These are phyloP conservation scores for Tineola bisselliella DNA, from an alignment of 2,888 invertebrate species.

Conservation along the genomic window DNA sequence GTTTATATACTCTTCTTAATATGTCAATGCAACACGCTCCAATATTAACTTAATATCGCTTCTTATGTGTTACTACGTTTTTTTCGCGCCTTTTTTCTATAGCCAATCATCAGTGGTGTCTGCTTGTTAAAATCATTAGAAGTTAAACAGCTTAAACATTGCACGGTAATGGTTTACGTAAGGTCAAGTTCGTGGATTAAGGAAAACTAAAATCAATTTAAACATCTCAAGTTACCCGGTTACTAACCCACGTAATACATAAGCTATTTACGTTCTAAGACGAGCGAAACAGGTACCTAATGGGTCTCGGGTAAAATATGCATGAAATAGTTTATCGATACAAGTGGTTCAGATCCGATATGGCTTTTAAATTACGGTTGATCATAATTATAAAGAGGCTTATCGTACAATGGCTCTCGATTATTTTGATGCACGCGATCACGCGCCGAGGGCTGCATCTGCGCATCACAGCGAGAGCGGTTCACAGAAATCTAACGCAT, in stretches of 20 bases:
- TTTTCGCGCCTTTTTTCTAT: constrained; percentile 28
- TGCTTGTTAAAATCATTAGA: constrained; percentile 46
- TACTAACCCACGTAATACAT: not conserved
- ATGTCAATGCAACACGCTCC: constrained; percentile 55
- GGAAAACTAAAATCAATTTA: constrained; percentile 7
- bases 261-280: not conserved
- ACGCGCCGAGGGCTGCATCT: constrained; percentile 16
- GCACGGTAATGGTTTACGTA: constrained; percentile 6
- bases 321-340: constrained; percentile 35
- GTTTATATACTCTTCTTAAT: constrained; percentile 52
- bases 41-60: constrained; percentile 45
- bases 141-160: constrained; percentile 20
- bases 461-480: constrained; percentile 33
- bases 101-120: constrained; percentile 15
- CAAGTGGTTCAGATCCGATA: constrained; percentile 25
- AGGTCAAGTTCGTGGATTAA: constrained; percentile 8
- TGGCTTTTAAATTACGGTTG: constrained; percentile 29
- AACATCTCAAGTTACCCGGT: not conserved
- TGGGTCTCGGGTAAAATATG: constrained; percentile 24
- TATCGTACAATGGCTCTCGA: constrained; percentile 30
- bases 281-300: not conserved
- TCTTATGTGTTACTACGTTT: constrained; percentile 31
- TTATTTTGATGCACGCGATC: constrained; percentile 16
- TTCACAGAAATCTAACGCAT: constrained; percentile 15
- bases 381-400: constrained; percentile 39